A percentile compares a stretch with the other conserved stretches of the same genome.
These are phyloP conservation scores for Drosophila seclusa DNA, from an alignment of 2,888 invertebrate genomes.

Conservation along the genomic window DNA sequence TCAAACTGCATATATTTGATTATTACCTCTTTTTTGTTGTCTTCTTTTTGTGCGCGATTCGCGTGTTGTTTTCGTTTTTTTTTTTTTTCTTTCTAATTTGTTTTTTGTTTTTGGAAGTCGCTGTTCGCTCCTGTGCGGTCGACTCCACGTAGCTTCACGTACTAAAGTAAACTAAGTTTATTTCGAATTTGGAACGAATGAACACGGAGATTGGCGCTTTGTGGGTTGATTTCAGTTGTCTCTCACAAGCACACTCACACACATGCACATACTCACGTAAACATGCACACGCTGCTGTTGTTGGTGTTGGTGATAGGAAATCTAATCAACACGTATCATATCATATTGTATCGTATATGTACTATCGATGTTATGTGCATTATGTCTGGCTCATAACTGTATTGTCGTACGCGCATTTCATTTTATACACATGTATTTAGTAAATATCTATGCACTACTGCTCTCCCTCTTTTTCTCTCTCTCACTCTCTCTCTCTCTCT, in stretches of 20 bases:
- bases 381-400: slow-evolving; percentile 56
- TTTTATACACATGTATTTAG: not conserved
- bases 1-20: not conserved
- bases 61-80: slow-evolving; percentile 3
- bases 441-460: not conserved
- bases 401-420: slow-evolving; percentile 25
- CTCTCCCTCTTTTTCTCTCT: not conserved
- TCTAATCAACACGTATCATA: slow-evolving; percentile 70
- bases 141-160: slow-evolving; percentile 64
- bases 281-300: slow-evolving; percentile 8
- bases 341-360: slow-evolving; percentile 45
- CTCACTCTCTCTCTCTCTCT: slow-evolving; percentile 1
- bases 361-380: slow-evolving; percentile 55
- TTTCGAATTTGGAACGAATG: slow-evolving; percentile 45
- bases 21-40: slow-evolving; percentile 24
- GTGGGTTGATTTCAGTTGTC: slow-evolving; percentile 54
- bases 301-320: slow-evolving; percentile 55
- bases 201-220: slow-evolving; percentile 46
- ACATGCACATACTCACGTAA: slow-evolving; percentile 13
- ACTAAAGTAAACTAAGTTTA: slow-evolving; percentile 72
- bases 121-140: slow-evolving; percentile 66
- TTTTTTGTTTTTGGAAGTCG: slow-evolving; percentile 23
- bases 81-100: not conserved
- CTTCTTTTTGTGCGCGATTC: slow-evolving; percentile 18
- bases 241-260: slow-evolving; percentile 34